These are phyloP conservation scores for Apistogramma diplotaenia DNA, from an alignment of 2,113 vertebrate genomes.

Conservation along the genomic window DNA sequence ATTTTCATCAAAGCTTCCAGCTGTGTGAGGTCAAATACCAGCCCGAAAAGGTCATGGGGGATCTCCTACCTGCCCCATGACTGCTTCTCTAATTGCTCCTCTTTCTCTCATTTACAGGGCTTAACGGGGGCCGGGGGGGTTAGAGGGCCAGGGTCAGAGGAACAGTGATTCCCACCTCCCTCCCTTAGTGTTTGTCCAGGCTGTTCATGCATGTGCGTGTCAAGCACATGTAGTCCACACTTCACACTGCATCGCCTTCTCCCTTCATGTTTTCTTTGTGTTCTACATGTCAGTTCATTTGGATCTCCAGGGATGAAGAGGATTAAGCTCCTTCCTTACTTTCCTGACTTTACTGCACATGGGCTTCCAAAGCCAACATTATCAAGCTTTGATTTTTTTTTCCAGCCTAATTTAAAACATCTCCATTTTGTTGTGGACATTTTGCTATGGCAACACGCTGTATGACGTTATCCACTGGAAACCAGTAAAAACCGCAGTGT, in stretches of 20 bases:
- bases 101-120: slow-evolving; percentile 56
- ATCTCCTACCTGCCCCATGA: slow-evolving; percentile 58
- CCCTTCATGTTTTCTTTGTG: neutral
- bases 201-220: slow-evolving; percentile 28
- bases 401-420: neutral
- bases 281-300: slow-evolving; percentile 25
- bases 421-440: neutral
- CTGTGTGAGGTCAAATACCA: slow-evolving; percentile 64
- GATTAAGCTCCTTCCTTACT: slow-evolving; percentile 25
- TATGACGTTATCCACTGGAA: neutral
- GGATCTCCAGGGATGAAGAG: slow-evolving; percentile 8
- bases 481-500: neutral
- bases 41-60: slow-evolving; percentile 36
- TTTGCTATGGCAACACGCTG: neutral
- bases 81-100: slow-evolving; percentile 62
- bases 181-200: slow-evolving; percentile 29
- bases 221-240: slow-evolving; percentile 24
- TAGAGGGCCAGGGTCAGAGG: slow-evolving; percentile 24
- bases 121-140: slow-evolving; percentile 43
- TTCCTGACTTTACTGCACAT: neutral
- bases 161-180: slow-evolving; percentile 1
- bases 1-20: slow-evolving; percentile 29
- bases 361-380: neutral
- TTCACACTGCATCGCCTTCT: slow-evolving; percentile 4
- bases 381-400: neutral